Evolutionary conservation across 2,888 invertebrate species (phyloP).

Genomic region (Punctoribates punctum): DNA sequence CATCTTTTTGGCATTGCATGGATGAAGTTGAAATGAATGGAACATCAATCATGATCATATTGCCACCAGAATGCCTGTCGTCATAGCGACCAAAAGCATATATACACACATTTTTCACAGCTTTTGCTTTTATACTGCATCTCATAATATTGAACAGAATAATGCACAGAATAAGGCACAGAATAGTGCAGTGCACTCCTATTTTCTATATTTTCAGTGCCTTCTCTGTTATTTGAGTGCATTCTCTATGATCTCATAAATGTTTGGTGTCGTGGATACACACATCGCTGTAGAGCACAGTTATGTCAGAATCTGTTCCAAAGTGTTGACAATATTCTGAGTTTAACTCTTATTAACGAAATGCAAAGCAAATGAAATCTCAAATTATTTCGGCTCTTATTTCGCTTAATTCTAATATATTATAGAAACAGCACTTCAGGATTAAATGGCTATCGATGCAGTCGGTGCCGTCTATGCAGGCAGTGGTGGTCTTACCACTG

Average conservation of each 20-base stretch:
- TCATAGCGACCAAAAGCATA: conserved; percentile 25
- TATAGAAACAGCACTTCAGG: background rate
- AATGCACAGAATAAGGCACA: background rate
- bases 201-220: background rate
- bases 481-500: background rate
- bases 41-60: conserved; percentile 41
- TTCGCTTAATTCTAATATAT: conserved; percentile 8
- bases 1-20: conserved; percentile 36
- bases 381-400: conserved; percentile 13
- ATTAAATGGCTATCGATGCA: conserved; percentile 12
- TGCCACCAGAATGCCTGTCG: conserved; percentile 18
- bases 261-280: conserved; percentile 30
- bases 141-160: conserved; percentile 22
- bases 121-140: conserved; percentile 23
- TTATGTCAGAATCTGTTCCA: background rate
- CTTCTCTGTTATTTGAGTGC: background rate
- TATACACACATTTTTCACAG: conserved; percentile 30
- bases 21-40: conserved; percentile 36
- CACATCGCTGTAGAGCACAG: background rate
- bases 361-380: conserved; percentile 5
- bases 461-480: background rate
- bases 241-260: conserved; percentile 13
- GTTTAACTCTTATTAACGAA: background rate
- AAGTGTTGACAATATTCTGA: background rate
- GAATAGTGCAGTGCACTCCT: background rate